phyloP scores from a whole-genome alignment of 2,797 vertebrate genomes.

The Tenualosa thibaudeaui region DNA sequence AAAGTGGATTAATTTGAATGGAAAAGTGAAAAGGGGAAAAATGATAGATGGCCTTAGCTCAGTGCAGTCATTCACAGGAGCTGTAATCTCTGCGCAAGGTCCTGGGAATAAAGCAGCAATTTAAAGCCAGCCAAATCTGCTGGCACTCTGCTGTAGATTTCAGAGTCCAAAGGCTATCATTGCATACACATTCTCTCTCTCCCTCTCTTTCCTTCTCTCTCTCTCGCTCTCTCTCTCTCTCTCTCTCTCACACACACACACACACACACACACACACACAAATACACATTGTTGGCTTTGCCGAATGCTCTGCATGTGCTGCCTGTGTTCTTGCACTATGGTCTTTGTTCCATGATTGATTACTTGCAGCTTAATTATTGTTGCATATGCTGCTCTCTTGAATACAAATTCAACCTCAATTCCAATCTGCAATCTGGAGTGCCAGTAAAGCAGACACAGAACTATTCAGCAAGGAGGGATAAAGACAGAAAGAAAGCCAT shows the following conservation, averaged over 20 bases:
- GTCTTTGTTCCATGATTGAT: neutral
- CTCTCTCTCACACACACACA: constrained; percentile 25
- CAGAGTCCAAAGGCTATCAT: constrained; percentile 19
- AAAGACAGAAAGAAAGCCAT: neutral
- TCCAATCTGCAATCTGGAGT: neutral
- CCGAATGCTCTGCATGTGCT: neutral
- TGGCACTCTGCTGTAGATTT: constrained; percentile 30
- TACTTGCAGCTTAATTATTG: constrained; percentile 2
- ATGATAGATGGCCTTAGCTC: constrained; percentile 18
- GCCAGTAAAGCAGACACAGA: neutral
- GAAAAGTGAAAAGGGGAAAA: constrained; percentile 30
- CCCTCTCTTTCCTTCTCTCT: too few species aligned
- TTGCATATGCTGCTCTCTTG: neutral
- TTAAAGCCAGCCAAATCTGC: constrained; percentile 34
- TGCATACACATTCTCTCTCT: neutral
- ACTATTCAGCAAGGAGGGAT: neutral
- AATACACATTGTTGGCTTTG: constrained; percentile 9
- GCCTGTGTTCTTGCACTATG: neutral
- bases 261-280: constrained; percentile 29
- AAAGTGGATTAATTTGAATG: constrained; percentile 37
- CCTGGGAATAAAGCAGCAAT: constrained; percentile 23
- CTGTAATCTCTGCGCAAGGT: constrained; percentile 8
- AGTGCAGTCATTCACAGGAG: neutral
- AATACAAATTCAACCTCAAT: neutral
- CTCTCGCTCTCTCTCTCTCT: too few species aligned